Evolutionary conservation across 2,113 vertebrate species (phyloP).

Genomic region (Bubo scandiacus): DNA sequence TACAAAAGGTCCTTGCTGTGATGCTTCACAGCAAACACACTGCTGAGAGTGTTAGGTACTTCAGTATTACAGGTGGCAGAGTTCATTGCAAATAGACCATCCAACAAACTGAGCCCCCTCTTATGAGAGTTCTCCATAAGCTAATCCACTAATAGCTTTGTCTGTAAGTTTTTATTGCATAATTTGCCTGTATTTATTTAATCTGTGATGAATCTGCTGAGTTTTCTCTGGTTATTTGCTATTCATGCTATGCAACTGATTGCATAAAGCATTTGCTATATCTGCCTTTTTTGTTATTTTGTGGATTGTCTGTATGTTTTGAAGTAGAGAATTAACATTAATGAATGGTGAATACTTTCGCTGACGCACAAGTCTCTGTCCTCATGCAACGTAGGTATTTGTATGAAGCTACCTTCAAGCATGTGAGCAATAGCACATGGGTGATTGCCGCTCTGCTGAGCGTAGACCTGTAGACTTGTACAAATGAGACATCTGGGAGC

Average conservation of each 20-base stretch:
- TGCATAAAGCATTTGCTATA: neutral
- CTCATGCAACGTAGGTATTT: accelerated
- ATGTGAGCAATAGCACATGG: neutral
- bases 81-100: neutral
- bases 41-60: neutral
- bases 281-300: neutral
- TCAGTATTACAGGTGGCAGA: neutral
- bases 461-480: neutral
- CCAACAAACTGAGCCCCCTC: neutral
- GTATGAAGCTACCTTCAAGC: neutral
- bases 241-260: neutral
- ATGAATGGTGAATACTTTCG: neutral
- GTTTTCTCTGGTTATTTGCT: neutral
- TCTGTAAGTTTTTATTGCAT: neutral
- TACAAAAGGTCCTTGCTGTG: neutral
- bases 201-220: neutral
- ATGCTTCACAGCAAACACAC: neutral
- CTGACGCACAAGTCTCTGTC: neutral
- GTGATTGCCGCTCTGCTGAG: neutral
- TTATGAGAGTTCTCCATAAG: neutral
- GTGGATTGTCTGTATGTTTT: neutral
- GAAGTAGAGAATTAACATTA: neutral
- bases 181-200: neutral
- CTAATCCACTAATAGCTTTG: neutral
- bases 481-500: neutral